Percentiles rank a stretch among this genome's conserved stretches.
phyloP scores from a whole-genome alignment of 2,113 vertebrate species.

The Collichthys lucidus region DNA sequence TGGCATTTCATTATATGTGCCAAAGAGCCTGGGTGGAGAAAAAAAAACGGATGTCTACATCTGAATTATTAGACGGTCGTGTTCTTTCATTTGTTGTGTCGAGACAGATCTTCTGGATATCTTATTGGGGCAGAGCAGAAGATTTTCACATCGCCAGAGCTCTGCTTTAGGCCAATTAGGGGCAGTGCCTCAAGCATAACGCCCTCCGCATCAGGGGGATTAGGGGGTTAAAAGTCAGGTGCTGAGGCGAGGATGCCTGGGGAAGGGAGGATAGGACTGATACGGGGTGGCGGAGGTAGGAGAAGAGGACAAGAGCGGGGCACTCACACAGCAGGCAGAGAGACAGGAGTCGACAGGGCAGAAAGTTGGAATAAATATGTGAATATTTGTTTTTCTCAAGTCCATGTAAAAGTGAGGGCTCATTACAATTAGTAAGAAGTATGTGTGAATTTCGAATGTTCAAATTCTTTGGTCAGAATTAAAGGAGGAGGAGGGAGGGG shows the following conservation, averaged over 20 bases:
- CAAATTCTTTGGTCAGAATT: background rate
- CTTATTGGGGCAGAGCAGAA: background rate
- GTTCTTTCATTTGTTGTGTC: slow-evolving; percentile 21
- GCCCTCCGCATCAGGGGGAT: slow-evolving; percentile 66
- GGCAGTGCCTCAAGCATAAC: slow-evolving; percentile 38
- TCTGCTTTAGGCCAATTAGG: slow-evolving; percentile 71
- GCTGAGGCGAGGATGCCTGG: slow-evolving; percentile 67
- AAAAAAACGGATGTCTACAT: slow-evolving; percentile 58
- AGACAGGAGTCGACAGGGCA: slow-evolving; percentile 59
- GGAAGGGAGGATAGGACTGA: slow-evolving; percentile 40
- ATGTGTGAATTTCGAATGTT: background rate
- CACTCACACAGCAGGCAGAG: slow-evolving; percentile 53
- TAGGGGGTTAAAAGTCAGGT: slow-evolving; percentile 83
- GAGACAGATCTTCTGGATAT: slow-evolving; percentile 16
- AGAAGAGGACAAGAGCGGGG: slow-evolving; percentile 35
- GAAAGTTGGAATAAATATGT: slow-evolving; percentile 59
- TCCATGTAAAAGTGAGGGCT: slow-evolving; percentile 37
- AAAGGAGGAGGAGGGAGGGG: background rate
- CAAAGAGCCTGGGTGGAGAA: slow-evolving; percentile 47
- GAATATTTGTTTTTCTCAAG: slow-evolving; percentile 34
- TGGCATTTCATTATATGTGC: slow-evolving; percentile 66
- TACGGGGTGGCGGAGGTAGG: slow-evolving; percentile 30
- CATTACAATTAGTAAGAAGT: slow-evolving; percentile 21
- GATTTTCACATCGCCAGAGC: slow-evolving; percentile 13
- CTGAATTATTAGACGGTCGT: slow-evolving; percentile 20